phyloP scores from a whole-genome alignment of 2,797 vertebrate species.

The Numenius phaeopus region DNA sequence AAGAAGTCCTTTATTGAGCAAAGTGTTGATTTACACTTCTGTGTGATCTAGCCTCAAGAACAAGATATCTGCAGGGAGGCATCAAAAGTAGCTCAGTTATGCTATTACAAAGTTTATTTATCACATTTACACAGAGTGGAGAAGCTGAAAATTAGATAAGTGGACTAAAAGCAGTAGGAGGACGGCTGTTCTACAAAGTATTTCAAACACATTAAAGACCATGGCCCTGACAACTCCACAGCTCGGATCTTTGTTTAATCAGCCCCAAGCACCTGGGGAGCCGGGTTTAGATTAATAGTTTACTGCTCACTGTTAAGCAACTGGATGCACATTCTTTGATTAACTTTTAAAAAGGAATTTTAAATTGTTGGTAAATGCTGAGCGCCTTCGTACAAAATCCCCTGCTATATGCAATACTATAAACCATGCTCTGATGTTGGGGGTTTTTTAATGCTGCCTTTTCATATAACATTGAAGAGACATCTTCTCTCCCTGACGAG shows the following conservation, averaged over 20 bases:
- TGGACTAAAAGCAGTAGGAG: neutral
- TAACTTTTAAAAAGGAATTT: neutral
- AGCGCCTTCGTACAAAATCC: neutral
- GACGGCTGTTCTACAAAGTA: neutral
- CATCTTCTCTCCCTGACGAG: neutral
- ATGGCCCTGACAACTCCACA: neutral
- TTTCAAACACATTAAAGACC: neutral
- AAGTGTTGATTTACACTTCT: conserved; percentile 14
- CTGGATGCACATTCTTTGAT: neutral
- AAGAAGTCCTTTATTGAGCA: neutral
- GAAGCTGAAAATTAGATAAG: conserved; percentile 4
- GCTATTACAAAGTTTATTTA: neutral
- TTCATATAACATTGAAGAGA: neutral
- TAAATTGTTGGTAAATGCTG: no score
- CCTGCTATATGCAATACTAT: neutral
- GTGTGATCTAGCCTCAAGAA: neutral
- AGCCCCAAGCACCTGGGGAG: neutral
- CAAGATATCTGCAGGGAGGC: neutral
- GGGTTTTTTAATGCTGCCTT: neutral
- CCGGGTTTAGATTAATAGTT: neutral
- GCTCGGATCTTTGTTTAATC: neutral
- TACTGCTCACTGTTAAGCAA: neutral
- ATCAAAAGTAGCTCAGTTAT: neutral
- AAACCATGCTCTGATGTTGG: neutral
- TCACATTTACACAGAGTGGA: neutral